Conservation (phyloP, 1,140 invertebrate species). For the Aphis gossypii region DNA sequence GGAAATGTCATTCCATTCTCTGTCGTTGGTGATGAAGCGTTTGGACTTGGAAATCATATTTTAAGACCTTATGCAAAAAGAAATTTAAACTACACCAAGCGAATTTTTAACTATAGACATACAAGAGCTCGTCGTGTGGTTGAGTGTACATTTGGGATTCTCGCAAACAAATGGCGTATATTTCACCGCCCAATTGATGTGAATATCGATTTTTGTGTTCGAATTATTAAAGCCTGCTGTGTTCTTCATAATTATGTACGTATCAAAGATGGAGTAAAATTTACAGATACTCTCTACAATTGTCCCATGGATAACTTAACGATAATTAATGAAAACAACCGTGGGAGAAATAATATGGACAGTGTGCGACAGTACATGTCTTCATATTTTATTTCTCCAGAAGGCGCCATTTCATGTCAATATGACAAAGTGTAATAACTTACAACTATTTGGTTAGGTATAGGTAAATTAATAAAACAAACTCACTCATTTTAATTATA, state of each 20-base stretch:
- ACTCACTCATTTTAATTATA: background rate
- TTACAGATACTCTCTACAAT: conserved; percentile 59
- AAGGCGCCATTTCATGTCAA: background rate
- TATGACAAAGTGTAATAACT: background rate
- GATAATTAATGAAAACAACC: background rate
- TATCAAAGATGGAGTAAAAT: conserved; percentile 59
- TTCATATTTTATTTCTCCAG: too few relatives aligned
- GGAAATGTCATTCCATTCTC: conserved; percentile 58
- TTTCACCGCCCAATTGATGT: conserved; percentile 62
- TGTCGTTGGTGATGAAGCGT: conserved; percentile 64
- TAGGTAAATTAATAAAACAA: background rate
- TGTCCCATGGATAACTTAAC: background rate
- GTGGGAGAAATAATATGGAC: background rate
- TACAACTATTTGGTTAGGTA: background rate
- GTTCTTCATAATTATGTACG: conserved; percentile 62
- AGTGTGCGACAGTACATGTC: background rate
- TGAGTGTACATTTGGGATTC: conserved; percentile 65
- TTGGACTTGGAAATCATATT: conserved; percentile 63
- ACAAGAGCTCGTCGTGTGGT: conserved; percentile 61
- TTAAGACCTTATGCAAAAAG: conserved; percentile 61
- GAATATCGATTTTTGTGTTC: conserved; percentile 59
- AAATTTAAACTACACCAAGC: conserved; percentile 59
- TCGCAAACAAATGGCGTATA: conserved; percentile 62
- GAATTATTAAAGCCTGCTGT: conserved; percentile 61
- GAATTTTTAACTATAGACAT: conserved; percentile 64